A percentile compares a stretch with the other conserved stretches of the same genome.
phyloP scores from a whole-genome alignment of 2,113 vertebrate genomes.

The Caranx ignobilis region DNA sequence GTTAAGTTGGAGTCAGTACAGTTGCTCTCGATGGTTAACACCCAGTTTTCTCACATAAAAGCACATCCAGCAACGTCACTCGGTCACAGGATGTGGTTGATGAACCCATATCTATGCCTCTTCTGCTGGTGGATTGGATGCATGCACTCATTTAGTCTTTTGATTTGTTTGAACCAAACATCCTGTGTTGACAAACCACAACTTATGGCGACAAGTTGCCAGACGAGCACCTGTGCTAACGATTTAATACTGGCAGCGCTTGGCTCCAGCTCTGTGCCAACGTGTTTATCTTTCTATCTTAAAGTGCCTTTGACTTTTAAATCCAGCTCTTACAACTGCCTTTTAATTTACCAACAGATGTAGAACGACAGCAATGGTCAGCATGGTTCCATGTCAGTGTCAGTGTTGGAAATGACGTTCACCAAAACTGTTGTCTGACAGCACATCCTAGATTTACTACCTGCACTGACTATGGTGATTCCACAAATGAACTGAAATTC shows the following conservation, averaged over 20 bases:
- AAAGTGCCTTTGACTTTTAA: background rate
- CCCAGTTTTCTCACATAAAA: background rate
- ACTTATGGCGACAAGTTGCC: constrained; percentile 25
- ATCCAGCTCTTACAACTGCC: no score
- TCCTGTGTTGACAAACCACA: constrained; percentile 60
- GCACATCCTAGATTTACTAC: no score
- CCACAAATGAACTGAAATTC: no score
- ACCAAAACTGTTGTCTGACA: no score
- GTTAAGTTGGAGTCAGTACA: background rate
- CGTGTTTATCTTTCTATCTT: background rate
- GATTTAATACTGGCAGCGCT: constrained; percentile 12
- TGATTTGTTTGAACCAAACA: constrained; percentile 58
- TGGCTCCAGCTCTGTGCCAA: background rate
- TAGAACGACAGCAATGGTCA: background rate
- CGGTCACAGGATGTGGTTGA: constrained; percentile 55
- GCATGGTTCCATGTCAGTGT: background rate
- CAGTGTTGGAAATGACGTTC: background rate
- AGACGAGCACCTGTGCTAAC: constrained; percentile 55
- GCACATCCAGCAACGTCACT: constrained; percentile 4
- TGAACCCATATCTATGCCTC: constrained; percentile 23
- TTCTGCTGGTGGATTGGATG: constrained; percentile 50
- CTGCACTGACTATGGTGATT: no score
- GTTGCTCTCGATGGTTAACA: background rate
- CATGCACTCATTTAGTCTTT: constrained; percentile 43
- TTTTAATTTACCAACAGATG: no score